Percentiles rank a stretch among this genome's conserved stretches.
Evolutionary conservation across 2,888 invertebrate genomes (phyloP).

Genomic region (Stenchaetothrips biformis): DNA sequence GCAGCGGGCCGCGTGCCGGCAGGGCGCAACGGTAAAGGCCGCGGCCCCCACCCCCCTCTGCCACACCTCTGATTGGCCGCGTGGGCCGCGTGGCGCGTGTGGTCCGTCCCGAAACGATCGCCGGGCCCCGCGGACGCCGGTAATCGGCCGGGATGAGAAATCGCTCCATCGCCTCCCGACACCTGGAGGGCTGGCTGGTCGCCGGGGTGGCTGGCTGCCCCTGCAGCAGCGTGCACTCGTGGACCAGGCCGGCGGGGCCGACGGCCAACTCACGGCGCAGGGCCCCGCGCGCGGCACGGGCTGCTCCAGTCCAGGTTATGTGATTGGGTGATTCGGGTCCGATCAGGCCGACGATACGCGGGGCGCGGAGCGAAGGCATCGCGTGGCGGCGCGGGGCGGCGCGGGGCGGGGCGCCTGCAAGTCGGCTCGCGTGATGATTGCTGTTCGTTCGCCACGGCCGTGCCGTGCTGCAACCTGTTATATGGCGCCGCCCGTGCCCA

Average conservation of each 20-base stretch:
- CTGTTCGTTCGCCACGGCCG: not conserved
- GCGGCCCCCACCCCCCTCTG: too few species aligned
- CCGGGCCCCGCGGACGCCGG: not conserved
- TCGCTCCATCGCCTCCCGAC: not conserved
- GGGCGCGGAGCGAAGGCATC: not conserved
- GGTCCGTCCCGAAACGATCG: not conserved
- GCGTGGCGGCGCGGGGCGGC: not conserved
- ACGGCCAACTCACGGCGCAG: not conserved
- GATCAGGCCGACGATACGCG: not conserved
- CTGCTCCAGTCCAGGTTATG: not conserved
- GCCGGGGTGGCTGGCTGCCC: not conserved
- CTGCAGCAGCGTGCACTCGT: not conserved
- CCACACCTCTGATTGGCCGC: too few species aligned
- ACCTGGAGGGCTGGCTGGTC: not conserved
- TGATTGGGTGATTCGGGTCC: constrained; percentile 18
- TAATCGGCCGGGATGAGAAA: too few species aligned
- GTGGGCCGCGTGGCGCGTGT: not conserved
- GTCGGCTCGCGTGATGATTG: constrained; percentile 4
- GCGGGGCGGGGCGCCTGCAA: not conserved
- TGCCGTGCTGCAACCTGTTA: not conserved
- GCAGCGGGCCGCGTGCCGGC: too few species aligned
- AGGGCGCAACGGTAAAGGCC: too few species aligned
- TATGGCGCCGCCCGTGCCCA: too few species aligned
- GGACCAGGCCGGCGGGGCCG: not conserved
- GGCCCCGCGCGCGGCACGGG: not conserved